Conservation (phyloP, 2,797 vertebrate species). For the Denticeps clupeoides region DNA sequence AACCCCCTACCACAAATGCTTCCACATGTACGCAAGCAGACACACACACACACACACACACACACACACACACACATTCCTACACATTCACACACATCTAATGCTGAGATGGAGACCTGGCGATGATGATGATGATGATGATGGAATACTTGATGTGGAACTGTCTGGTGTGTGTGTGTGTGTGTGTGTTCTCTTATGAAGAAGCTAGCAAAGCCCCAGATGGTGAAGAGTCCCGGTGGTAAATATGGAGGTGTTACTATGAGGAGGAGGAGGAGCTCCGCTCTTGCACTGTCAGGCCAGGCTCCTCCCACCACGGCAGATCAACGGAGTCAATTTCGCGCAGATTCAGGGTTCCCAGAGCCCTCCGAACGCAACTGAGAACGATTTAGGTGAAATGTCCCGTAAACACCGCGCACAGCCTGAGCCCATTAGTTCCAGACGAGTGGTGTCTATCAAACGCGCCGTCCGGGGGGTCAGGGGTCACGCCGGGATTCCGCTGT, state of each 20-base stretch:
- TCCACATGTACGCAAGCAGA: conserved; percentile 4
- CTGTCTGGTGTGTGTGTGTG: too few relatives aligned
- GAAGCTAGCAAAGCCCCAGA: too few relatives aligned
- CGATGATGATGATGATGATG: too few relatives aligned
- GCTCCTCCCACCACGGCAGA: too few relatives aligned
- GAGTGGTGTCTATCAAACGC: conserved; percentile 44
- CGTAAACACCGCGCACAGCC: conserved; percentile 46
- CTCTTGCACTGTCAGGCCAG: too few relatives aligned
- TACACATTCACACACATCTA: conserved; percentile 3
- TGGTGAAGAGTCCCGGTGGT: too few relatives aligned
- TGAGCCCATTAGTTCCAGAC: conserved; percentile 49
- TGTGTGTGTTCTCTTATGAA: too few relatives aligned
- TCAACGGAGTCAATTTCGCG: conserved; percentile 1
- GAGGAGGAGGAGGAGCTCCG: too few relatives aligned
- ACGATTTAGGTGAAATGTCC: conserved; percentile 43
- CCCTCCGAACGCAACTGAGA: conserved; percentile 41
- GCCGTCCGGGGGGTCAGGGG: conserved; percentile 15
- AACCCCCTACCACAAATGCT: conserved; percentile 6
- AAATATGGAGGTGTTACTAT: too few relatives aligned
- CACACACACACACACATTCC: neutral
- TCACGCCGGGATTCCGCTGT: conserved; percentile 5
- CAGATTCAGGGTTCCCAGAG: conserved; percentile 6
- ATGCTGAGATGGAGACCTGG: too few relatives aligned
- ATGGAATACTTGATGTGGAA: too few relatives aligned
- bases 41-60: neutral